These are phyloP conservation scores for Euphonia xanthogaster DNA, from an alignment of 2,797 vertebrate genomes.

Conservation along the genomic window DNA sequence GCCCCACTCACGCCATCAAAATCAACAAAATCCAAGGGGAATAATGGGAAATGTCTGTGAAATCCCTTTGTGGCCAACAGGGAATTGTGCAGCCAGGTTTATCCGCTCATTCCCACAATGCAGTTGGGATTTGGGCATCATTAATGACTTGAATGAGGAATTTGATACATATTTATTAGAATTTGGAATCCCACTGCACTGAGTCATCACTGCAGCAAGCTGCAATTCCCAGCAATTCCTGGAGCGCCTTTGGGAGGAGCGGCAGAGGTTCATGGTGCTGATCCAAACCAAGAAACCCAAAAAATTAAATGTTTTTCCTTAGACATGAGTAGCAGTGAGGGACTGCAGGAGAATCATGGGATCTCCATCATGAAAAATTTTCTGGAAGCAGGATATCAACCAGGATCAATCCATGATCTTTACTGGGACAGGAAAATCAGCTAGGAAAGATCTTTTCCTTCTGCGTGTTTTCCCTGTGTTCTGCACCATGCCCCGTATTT, in stretches of 20 bases:
- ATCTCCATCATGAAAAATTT: not conserved
- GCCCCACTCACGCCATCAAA: fast-evolving
- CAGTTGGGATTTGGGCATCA: not conserved
- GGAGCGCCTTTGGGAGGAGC: not conserved
- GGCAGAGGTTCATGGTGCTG: not conserved
- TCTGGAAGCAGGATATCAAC: not conserved
- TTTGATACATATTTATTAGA: not conserved
- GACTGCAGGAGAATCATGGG: fast-evolving
- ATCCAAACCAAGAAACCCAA: not conserved
- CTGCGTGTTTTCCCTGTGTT: not conserved
- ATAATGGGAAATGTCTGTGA: not conserved
- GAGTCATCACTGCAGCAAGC: not conserved
- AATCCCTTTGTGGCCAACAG: not conserved
- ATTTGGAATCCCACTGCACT: too few species aligned
- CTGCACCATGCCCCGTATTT: not conserved
- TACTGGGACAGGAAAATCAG: not conserved
- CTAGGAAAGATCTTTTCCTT: not conserved
- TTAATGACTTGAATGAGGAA: not conserved
- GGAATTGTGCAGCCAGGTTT: fast-evolving
- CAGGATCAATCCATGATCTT: not conserved
- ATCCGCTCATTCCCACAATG: fast-evolving
- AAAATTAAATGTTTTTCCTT: not conserved
- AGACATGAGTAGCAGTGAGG: fast-evolving
- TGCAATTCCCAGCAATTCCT: not conserved
- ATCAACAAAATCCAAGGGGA: not conserved